Base-by-base conservation (phyloP, 1,140 invertebrate genomes). In the Pseudachorutes palmiensis region DNA sequence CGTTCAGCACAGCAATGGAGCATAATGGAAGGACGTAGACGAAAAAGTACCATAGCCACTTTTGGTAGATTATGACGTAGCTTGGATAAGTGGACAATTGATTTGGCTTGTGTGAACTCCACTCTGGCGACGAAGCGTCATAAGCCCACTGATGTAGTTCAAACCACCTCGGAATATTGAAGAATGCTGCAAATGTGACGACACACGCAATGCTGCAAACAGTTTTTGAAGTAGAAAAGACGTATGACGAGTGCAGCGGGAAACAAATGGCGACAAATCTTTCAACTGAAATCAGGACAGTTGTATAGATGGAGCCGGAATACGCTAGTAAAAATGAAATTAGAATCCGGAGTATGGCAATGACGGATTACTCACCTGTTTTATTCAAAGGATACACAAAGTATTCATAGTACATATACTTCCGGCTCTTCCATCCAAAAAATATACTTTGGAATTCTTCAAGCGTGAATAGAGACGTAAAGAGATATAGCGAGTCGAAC, bases 321-420 rank as follows among this genome's bases (percentile, higher is more conserved):
- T 45, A 45, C 9, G 36, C 36, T 45, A 19, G 19, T 12, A 45
- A 45, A n/a, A n/a, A n/a, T n/a, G n/a, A n/a, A n/a, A n/a, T n/a
- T n/a, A n/a, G n/a, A n/a, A n/a, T n/a, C n/a, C n/a, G n/a, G n/a
- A n/a, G n/a, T n/a, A n/a, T n/a, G n/a, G n/a, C n/a, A n/a, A n/a
- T n/a, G n/a, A 45, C 9, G 9, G 9, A 45, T 45, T 45, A 9
- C 14, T 55, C 24, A 55, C 51, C 51, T 26, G 51, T 55, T 26
- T 55, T 14, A 24, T 55, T 55, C 24, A 55, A 55, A 55, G 51
- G 51, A 24, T 55, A 55, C 12, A 22, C 36, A 45, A 45, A 45
- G 19, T 45, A 19, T 12, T 19, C 36, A 19, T 45, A 12, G 36
- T 12, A 19, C n/a, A n/a, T n/a, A n/a, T n/a, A n/a, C n/a, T n/a